Percentiles rank a stretch among this genome's conserved stretches.
Evolutionary conservation across 1,140 invertebrate species (phyloP).

Genomic region (Chlorops oryzae): DNA sequence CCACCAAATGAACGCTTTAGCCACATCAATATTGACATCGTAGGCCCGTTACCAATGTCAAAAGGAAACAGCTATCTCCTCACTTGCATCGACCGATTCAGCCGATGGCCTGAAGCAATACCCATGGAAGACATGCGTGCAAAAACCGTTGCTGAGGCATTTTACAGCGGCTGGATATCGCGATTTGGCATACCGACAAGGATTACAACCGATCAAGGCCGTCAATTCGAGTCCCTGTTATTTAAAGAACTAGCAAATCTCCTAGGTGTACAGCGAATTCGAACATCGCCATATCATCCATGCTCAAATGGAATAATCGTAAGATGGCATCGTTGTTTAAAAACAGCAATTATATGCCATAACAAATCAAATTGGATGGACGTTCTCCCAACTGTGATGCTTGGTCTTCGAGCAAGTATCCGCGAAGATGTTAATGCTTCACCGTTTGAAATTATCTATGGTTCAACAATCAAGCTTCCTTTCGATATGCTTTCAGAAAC

Average conservation of each 20-base stretch:
- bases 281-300: neutral
- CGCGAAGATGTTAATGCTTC: neutral
- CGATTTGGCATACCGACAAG: constrained; percentile 25
- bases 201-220: constrained; percentile 38
- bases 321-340: constrained; percentile 1
- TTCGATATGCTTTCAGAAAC: too few species aligned
- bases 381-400: constrained; percentile 4
- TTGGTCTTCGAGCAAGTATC: constrained; percentile 21
- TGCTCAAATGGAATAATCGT: neutral
- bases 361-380: too few species aligned
- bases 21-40: constrained; percentile 3
- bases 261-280: constrained; percentile 19
- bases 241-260: constrained; percentile 28
- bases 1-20: neutral
- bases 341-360: neutral
- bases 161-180: constrained; percentile 34
- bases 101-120: constrained; percentile 45
- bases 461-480: neutral
- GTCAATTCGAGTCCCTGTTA: constrained; percentile 32
- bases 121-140: constrained; percentile 35
- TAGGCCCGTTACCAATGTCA: neutral
- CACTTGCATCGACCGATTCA: constrained; percentile 35
- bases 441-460: neutral
- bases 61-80: too few species aligned
- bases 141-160: constrained; percentile 26